Evolutionary conservation across 2,113 vertebrate genomes (phyloP).

Genomic region (Amphiprion percula): DNA sequence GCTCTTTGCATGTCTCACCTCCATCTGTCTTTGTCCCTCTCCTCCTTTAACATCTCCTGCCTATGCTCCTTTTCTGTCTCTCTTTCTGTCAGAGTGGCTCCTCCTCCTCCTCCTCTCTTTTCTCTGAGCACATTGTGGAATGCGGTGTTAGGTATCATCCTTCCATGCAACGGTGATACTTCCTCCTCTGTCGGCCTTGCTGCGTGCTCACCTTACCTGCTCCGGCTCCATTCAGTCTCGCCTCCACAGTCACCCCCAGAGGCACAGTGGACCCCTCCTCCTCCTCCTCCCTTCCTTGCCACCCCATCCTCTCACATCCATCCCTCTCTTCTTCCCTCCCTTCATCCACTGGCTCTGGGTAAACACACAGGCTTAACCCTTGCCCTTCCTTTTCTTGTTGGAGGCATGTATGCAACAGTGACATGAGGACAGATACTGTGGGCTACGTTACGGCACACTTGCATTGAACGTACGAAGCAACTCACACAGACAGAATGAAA

Average conservation of each 20-base stretch:
- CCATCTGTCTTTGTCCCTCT: conserved; percentile 45
- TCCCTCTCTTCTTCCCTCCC: conserved; percentile 35
- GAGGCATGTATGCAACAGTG: conserved; percentile 16
- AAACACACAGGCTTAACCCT: conserved; percentile 58
- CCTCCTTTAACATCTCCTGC: conserved; percentile 53
- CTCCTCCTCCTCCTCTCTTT: conserved; percentile 59
- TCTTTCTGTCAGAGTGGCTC: conserved; percentile 42
- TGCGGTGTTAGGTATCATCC: conserved; percentile 79
- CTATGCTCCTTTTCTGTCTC: conserved; percentile 45
- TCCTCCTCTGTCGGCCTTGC: conserved; percentile 76
- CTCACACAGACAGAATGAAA: conserved; percentile 43
- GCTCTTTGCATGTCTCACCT: conserved; percentile 52
- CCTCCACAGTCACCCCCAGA: conserved; percentile 78
- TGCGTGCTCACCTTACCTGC: conserved; percentile 84
- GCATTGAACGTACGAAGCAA: conserved; percentile 12
- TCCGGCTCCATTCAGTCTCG: conserved; percentile 85
- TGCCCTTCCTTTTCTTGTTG: conserved; percentile 37
- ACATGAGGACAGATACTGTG: conserved; percentile 1
- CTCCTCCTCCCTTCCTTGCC: conserved; percentile 17
- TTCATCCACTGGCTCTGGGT: conserved; percentile 47
- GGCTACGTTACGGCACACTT: not conserved
- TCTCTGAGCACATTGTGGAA: conserved; percentile 74
- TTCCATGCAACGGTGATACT: conserved; percentile 79
- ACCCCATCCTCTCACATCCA: conserved; percentile 54
- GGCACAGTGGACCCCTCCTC: conserved; percentile 48